Conservation (phyloP, 1,140 invertebrate species). For the Monomorium pharaonis region DNA sequence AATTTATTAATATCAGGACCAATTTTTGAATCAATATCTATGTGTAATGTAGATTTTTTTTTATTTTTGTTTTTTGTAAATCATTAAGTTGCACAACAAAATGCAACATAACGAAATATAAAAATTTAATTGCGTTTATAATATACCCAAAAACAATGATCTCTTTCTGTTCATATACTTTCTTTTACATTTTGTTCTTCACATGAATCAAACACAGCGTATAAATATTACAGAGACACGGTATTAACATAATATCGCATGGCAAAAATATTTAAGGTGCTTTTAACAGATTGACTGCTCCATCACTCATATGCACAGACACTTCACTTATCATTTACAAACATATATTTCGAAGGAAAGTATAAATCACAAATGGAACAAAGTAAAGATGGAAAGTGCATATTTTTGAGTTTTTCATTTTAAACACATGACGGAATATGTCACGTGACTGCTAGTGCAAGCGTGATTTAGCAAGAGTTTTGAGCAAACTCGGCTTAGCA, state of each 20-base stretch:
- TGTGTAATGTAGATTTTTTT: neutral
- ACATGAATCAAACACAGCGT: neutral
- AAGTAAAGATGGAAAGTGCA: neutral
- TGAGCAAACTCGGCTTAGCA: neutral
- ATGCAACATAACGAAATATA: neutral
- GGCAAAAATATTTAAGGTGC: neutral
- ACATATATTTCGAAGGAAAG: neutral
- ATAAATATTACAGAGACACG: neutral
- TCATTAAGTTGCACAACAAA: neutral
- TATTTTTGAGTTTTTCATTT: neutral
- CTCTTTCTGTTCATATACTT: neutral
- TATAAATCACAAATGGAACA: neutral
- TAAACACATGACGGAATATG: neutral
- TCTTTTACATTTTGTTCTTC: neutral
- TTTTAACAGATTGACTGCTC: neutral
- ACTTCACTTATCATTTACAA: neutral
- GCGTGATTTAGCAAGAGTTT: neutral
- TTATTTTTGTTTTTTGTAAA: neutral
- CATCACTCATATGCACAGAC: neutral
- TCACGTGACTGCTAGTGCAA: too few relatives aligned
- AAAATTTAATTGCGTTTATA: neutral
- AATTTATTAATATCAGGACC: too few relatives aligned
- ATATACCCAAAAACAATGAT: neutral
- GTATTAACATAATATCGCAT: neutral
- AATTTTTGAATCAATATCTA: neutral